Evolutionary conservation across 2,888 invertebrate species (phyloP).

Genomic region (Tolmerus cingulatus): DNA sequence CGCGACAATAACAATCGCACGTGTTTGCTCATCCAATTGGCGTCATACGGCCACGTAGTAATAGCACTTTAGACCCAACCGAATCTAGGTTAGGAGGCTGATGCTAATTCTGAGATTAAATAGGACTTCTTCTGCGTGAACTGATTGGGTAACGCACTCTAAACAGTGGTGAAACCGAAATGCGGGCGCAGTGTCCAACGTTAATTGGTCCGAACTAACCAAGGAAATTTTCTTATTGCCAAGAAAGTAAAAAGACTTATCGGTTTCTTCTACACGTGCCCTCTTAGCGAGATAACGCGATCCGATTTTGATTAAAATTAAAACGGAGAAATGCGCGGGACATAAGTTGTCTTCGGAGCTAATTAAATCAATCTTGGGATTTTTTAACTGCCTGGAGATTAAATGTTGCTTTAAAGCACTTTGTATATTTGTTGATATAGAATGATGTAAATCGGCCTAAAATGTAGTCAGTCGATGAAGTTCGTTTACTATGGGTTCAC

Average conservation of each 20-base stretch:
- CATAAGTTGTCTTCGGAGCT: not conserved
- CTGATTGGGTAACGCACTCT: not conserved
- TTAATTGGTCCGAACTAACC: not conserved
- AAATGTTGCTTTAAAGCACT: not conserved
- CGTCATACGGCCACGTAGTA: constrained; percentile 5
- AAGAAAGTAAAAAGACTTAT: not conserved
- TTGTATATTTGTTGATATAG: not conserved
- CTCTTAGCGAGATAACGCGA: not conserved
- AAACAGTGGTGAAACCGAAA: not conserved
- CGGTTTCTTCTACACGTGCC: not conserved
- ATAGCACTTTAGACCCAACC: not conserved
- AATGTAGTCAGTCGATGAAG: not conserved
- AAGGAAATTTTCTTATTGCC: not conserved
- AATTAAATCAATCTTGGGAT: not conserved
- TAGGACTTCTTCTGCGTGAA: not conserved
- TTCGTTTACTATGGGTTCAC: not conserved
- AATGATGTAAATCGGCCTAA: not conserved
- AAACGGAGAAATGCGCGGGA: not conserved
- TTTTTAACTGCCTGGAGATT: not conserved
- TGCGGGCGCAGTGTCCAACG: not conserved
- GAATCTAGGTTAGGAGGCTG: not conserved
- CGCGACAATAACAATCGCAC: not conserved
- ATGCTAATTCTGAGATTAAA: not conserved
- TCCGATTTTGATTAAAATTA: not conserved
- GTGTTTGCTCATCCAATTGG: not conserved